Conservation (phyloP, 2,797 vertebrate genomes). For the Danio aesculapii region DNA sequence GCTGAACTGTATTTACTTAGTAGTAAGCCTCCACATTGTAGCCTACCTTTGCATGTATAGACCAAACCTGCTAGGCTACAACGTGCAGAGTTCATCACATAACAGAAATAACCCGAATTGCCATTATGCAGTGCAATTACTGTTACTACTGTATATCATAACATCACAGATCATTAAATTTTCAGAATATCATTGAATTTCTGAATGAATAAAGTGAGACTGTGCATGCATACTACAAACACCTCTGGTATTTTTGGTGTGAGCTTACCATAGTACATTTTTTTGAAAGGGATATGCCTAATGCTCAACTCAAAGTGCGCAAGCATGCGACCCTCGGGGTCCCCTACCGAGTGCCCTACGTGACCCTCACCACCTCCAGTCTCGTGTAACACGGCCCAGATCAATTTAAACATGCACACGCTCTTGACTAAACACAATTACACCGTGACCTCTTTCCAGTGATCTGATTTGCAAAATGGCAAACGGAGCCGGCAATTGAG, state of each 20-base stretch:
- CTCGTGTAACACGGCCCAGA: constrained; percentile 35
- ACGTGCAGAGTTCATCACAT: too few species aligned
- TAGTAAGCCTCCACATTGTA: too few species aligned
- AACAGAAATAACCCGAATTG: too few species aligned
- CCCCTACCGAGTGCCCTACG: background rate
- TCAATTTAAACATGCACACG: constrained; percentile 40
- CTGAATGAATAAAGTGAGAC: too few species aligned
- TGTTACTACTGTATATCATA: too few species aligned
- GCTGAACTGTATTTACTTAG: background rate
- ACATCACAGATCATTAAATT: too few species aligned
- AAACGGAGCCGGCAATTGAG: constrained; percentile 40
- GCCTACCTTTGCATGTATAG: too few species aligned
- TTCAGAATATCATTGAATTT: too few species aligned
- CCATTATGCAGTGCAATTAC: too few species aligned
- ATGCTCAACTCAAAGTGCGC: constrained; percentile 3
- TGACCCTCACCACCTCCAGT: constrained; percentile 36
- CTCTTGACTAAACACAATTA: constrained; percentile 49
- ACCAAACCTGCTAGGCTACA: too few species aligned
- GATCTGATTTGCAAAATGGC: constrained; percentile 49
- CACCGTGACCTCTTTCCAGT: constrained; percentile 33
- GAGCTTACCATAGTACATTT: background rate
- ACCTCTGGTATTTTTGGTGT: background rate
- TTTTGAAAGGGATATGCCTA: constrained; percentile 13
- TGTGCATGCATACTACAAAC: too few species aligned
- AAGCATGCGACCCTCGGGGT: constrained; percentile 18